These are phyloP conservation scores for Sarcophaga peregrina DNA, from an alignment of 1,140 invertebrate species.

Conservation along the genomic window DNA sequence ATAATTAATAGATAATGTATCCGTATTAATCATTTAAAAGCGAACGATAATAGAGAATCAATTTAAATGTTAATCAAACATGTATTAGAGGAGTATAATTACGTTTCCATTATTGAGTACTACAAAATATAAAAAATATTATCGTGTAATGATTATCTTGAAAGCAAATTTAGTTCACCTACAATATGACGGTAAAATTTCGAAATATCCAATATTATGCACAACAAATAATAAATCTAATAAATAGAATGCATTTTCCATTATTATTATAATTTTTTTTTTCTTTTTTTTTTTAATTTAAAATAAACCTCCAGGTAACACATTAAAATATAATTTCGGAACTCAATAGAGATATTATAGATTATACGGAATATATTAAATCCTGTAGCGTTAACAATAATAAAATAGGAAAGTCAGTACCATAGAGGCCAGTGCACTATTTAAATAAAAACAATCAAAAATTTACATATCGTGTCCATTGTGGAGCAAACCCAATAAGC, in stretches of 20 bases:
- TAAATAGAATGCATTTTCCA: not conserved
- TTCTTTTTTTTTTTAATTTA: not conserved
- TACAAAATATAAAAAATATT: too few species aligned
- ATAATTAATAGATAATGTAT: not conserved
- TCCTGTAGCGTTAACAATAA: not conserved
- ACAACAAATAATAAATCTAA: not conserved
- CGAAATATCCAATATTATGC: not conserved
- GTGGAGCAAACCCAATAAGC: not conserved
- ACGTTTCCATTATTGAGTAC: too few species aligned
- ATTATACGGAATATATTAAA: constrained; percentile 10
- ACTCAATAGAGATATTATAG: not conserved
- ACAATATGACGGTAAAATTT: too few species aligned
- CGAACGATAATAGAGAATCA: too few species aligned
- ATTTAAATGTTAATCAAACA: too few species aligned
- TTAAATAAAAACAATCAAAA: constrained; percentile 5
- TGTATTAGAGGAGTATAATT: too few species aligned
- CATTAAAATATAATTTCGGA: not conserved
- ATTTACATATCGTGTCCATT: not conserved
- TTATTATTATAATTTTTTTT: not conserved
- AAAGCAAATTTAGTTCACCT: too few species aligned
- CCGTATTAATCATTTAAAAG: not conserved
- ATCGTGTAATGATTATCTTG: too few species aligned
- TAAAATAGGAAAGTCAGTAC: too few species aligned
- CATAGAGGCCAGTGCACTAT: not conserved
- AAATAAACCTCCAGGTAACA: not conserved